Base-by-base conservation (phyloP, 2,797 vertebrate species). In the Menidia menidia region DNA sequence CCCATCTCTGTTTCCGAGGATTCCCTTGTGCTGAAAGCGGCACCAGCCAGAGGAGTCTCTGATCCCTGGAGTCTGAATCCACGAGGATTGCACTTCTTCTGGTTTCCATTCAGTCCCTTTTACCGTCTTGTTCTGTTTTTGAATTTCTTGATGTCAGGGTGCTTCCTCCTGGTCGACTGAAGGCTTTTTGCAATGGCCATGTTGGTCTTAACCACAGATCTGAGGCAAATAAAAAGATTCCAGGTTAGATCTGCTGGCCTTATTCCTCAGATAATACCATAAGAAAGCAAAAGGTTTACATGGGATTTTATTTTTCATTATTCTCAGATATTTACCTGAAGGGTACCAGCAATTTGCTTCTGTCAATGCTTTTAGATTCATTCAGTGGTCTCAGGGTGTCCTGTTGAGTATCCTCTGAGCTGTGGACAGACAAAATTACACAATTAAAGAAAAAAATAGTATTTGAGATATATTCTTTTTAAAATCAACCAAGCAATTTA, bases 121-220 rank as follows among this genome's bases (percentile, higher is more conserved):
- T 81, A 82, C 12, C 55, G 77, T 35, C 73, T 75, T 0, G 75
- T 85, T 62, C 65, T 64, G 25, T 16, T 73, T 52, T 42, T 71
- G 4, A 64, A 68, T 16, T 59, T 63, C 19, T 54, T 74, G 66
- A 52, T 41, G 35, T 35, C 58, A 41, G 60, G 51, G 0, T 32
- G 50, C 53, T 66, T 89, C 43, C 78, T 68, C 13, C 69, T 78
- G 8, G 70, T 53, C 10, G 80, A 59, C 31, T 63, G 18, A 12
- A 64, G 39, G 31, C 5, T 16, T 16, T 75, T 75, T 43, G 73
- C 71, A 0, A 74, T 61, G 2, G 15, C 81, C 19, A 39, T 58
- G 73, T 94, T 93, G 64, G 81, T 69, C 66, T 69, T 80, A 9
- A 88, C 45, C 16, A 75, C 70, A 64, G 86, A 82, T 80, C 94